Base-by-base conservation (phyloP, 1,140 invertebrate species). In the Hylyphantes graminicola region DNA sequence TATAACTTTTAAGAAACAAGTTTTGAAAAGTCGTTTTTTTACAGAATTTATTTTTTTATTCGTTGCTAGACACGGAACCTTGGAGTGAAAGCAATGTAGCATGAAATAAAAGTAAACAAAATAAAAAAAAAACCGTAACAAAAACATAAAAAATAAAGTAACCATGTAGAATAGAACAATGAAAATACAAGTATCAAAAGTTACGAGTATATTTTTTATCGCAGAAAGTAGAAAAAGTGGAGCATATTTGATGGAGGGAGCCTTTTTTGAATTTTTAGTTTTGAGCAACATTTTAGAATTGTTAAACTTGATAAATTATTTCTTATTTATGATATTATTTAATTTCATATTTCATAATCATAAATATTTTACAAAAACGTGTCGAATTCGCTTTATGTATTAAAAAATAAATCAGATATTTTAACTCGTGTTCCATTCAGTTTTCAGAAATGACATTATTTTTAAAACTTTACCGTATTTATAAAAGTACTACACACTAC, bases 41-140 rank as follows among this genome's bases (percentile, higher is more conserved):
- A 57, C 54, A 57, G 54, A 74, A 74, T 74, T 76, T 76, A 51
- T 76, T 76, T 76, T n/a, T 76, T 53, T 55, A 50, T 35, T 48
- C 13, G 65, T 67, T 67, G 63, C 35, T 51, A 78, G 76, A 70
- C 65, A 50, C 55, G 59, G 70, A 80, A 68, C 51, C 54, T 53
- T 51, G 53, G 13, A 53, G 21, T 70, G 13, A 50, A 19, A 53
- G 63, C 63, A 80, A 80, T 80, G 77, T 80, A 80, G 63, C 77
- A 70, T 80, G 77, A 65, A 80, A 48, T 50, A 80, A 70, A 80
- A 80, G 64, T 76, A 80, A 70, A 70, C 77, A 17, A 21, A 57
- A 78, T 13, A 48, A 63, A 78, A 53, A 61, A 73, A 73, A 55
- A 50, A 57, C 21, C 10, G 4, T 15, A 19, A 55, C 70, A 55